A percentile compares a stretch with the other conserved stretches of the same genome.
Conservation (phyloP, 2,113 vertebrate genomes). For the Gopherus evgoodei region DNA sequence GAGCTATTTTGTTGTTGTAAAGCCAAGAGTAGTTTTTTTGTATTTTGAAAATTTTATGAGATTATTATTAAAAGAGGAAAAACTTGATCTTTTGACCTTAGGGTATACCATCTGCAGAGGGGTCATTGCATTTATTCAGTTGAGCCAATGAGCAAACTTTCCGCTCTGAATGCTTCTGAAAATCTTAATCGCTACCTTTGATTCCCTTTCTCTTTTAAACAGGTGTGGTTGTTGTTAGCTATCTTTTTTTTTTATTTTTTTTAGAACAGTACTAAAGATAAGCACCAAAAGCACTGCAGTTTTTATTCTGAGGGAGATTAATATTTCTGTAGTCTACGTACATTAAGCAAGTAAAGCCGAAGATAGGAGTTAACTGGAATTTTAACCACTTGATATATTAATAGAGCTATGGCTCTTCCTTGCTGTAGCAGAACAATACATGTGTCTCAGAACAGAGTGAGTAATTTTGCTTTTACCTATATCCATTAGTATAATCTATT, state of each 20-base stretch:
- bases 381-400: neutral
- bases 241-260: neutral
- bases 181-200: neutral
- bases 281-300: neutral
- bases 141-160: neutral
- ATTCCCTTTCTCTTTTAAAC: neutral
- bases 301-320: neutral
- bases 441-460: neutral
- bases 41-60: neutral
- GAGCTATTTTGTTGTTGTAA: neutral
- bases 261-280: neutral
- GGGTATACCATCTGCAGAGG: neutral
- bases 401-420: neutral
- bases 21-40: neutral
- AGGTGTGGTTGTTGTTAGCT: neutral
- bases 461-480: neutral
- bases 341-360: neutral
- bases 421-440: neutral
- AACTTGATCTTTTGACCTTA: conserved; percentile 21
- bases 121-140: neutral
- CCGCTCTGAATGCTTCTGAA: neutral
- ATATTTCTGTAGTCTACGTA: accelerated
- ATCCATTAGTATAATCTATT: accelerated
- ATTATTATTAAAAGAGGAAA: neutral
- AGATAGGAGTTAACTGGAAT: neutral